phyloP scores from a whole-genome alignment of 2,113 vertebrate species.

The Mormyrus iriodes region DNA sequence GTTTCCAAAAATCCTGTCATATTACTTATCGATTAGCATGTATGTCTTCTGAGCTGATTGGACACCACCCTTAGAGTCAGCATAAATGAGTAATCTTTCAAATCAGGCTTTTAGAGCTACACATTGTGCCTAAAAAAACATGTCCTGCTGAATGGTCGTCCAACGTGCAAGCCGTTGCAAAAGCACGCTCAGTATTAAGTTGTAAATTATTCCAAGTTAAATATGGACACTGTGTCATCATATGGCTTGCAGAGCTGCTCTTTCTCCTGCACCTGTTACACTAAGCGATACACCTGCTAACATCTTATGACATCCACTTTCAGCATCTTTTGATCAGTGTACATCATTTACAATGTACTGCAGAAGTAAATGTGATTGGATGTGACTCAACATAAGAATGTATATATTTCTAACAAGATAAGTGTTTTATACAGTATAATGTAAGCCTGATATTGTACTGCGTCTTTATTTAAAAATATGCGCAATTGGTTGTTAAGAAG shows the following conservation, averaged over 20 bases:
- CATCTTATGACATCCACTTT: too few relatives aligned
- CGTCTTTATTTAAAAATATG: too few relatives aligned
- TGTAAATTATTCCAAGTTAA: neutral
- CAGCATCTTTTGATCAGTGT: neutral
- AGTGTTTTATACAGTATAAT: too few relatives aligned
- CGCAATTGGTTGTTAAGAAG: too few relatives aligned
- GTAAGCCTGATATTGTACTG: too few relatives aligned
- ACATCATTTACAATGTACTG: too few relatives aligned
- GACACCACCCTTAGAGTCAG: neutral
- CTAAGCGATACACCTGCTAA: neutral
- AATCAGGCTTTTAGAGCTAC: neutral
- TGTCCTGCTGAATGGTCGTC: neutral
- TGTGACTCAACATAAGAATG: too few relatives aligned
- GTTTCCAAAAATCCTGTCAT: conserved; percentile 1
- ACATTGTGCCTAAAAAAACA: neutral
- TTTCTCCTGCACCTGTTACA: neutral
- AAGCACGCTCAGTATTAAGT: neutral
- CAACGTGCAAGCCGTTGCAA: neutral
- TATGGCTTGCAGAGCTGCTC: neutral
- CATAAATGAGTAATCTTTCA: neutral
- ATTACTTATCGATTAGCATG: conserved; percentile 3
- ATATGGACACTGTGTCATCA: neutral
- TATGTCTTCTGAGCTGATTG: conserved; percentile 16
- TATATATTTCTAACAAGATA: too few relatives aligned
- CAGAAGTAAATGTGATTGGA: too few relatives aligned